These are phyloP conservation scores for Drosophila neocordata DNA, from an alignment of 1,140 invertebrate genomes.

Conservation along the genomic window DNA sequence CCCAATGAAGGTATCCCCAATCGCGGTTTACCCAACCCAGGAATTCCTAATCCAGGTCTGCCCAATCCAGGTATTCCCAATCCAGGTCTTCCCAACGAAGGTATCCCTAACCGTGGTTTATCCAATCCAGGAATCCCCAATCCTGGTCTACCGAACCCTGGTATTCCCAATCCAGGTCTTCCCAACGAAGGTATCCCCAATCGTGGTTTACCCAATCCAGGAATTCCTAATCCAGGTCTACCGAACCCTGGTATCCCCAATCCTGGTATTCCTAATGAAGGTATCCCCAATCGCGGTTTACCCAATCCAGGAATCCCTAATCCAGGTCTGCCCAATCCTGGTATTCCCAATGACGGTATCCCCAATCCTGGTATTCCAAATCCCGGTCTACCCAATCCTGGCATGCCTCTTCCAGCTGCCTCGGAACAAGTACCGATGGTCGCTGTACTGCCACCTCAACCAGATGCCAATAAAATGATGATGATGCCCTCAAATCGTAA, in stretches of 20 bases:
- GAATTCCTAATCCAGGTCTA: not conserved
- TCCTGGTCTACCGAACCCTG: conserved; percentile 27
- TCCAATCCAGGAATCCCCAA: conserved; percentile 42
- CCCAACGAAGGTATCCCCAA: conserved; percentile 25
- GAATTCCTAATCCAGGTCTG: conserved; percentile 19
- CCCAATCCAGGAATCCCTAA: too few species aligned
- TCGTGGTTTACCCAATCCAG: conserved; percentile 11
- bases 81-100: conserved; percentile 21
- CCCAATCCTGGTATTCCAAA: too few species aligned
- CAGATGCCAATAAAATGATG: conserved; percentile 13
- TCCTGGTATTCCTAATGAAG: not conserved
- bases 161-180: conserved; percentile 9
- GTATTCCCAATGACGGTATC: too few species aligned
- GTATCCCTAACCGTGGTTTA: not conserved
- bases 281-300: not conserved
- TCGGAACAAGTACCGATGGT: conserved; percentile 32
- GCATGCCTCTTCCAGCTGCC: conserved; percentile 16
- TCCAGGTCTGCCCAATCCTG: too few species aligned
- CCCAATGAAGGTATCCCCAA: conserved; percentile 33
- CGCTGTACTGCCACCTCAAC: conserved; percentile 14
- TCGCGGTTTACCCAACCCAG: conserved; percentile 27
- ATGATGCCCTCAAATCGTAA: conserved; percentile 23
- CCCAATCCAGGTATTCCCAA: conserved; percentile 30
- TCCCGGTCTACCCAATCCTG: too few species aligned
- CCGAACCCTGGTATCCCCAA: too few species aligned